Evolutionary conservation across 2,797 vertebrate genomes (phyloP), one percentile per base, ranked within the genome.

Genomic region (Protonibea diacanthus): DNA sequence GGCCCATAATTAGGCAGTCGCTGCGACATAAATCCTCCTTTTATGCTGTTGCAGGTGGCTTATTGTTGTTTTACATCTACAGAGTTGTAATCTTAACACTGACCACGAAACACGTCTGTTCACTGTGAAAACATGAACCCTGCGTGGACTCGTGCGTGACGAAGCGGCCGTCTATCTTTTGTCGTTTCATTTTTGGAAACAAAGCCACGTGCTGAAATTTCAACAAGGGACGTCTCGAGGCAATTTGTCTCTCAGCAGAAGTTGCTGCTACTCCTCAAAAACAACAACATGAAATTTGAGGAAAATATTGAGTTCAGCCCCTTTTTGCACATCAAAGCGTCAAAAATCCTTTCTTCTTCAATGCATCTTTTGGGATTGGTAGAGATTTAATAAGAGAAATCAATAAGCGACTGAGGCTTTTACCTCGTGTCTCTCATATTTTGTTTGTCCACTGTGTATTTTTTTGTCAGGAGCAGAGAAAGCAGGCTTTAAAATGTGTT

Each of bases 301-400:
- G 23, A 20, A 67, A 47, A 40, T 72, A 78, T 51, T 63, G 52
- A 80, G 56, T 49, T 61, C 52, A 38, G 9, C 51, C 20, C 29
- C 21, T 76, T 76, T 38, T 44, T 61, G 23, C 63, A 74, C 76
- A 72, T 77, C 38, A 86, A 86, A 74, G 59, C 56, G 49, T 3
- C 40, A 15, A 44, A 9, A 79, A 29, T 17, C 33, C n/a, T 74
- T 60, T 55, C 49, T 85, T 65, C 51, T 60, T 13, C 33, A 9
- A 21, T 7, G 20, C 10, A 9, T 47, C 64, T 81, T 70, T 63
- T 67, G 52, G 71, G 53, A 74, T 23, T 29, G 58, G 17, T 18
- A 33, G 20, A 55, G 67, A 71, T 76, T 81, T 71, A 82, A 84
- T 77, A 76, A 63, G 21, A 8, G 25, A 40, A 53, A 81, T 88